Conservation (phyloP, 1,140 invertebrate genomes). For the Phocides pigmalion region DNA sequence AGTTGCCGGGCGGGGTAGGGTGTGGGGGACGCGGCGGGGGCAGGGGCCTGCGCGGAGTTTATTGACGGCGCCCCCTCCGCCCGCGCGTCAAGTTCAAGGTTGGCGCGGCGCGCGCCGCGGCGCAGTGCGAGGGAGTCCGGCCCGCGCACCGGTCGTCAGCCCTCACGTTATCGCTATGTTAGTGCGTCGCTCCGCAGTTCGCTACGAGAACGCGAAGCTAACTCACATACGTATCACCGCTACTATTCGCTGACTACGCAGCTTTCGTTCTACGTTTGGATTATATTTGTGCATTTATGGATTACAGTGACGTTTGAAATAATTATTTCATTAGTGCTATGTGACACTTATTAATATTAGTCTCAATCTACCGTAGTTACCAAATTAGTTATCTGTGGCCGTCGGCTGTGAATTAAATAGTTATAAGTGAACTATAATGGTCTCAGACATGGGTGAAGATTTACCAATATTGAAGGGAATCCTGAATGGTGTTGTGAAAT, state of each 20-base stretch:
- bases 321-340: slow-evolving; percentile 63
- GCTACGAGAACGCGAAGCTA: slow-evolving; percentile 66
- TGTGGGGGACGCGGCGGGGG: slow-evolving; percentile 51
- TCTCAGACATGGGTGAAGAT: slow-evolving; percentile 91
- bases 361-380: slow-evolving; percentile 69
- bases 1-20: slow-evolving; percentile 38
- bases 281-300: slow-evolving; percentile 59
- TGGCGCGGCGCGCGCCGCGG: slow-evolving; percentile 86
- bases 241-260: slow-evolving; percentile 51
- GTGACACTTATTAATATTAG: slow-evolving; percentile 68
- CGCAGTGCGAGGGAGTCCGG: slow-evolving; percentile 83
- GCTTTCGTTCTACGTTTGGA: slow-evolving; percentile 60
- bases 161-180: slow-evolving; percentile 78
- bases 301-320: slow-evolving; percentile 73
- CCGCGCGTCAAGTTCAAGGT: slow-evolving; percentile 89
- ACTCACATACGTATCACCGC: slow-evolving; percentile 55
- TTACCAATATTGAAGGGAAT: slow-evolving; percentile 94
- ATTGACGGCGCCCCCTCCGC: slow-evolving; percentile 73
- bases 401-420: slow-evolving; percentile 76
- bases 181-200: slow-evolving; percentile 67
- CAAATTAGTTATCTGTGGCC: slow-evolving; percentile 76
- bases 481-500: slow-evolving; percentile 93
- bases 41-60: slow-evolving; percentile 79
- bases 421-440: slow-evolving; percentile 76
- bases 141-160: slow-evolving; percentile 83